phyloP scores from a whole-genome alignment of 2,113 vertebrate species.

The Grammomys surdaster region DNA sequence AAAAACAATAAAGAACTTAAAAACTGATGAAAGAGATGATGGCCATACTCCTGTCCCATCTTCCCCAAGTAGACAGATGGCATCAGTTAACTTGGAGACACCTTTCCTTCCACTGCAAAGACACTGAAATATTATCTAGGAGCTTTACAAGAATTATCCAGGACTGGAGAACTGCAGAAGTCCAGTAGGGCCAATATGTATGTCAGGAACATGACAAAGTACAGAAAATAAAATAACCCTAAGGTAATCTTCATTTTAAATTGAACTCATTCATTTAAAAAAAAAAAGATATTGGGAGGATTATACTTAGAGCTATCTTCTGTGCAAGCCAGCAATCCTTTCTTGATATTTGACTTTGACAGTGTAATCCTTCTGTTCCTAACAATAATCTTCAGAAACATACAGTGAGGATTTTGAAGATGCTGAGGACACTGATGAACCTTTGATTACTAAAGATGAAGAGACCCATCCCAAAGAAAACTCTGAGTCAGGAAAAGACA shows the following conservation, averaged over 20 bases:
- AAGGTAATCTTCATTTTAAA: neutral
- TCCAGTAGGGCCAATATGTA: neutral
- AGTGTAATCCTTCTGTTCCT: constrained; percentile 6
- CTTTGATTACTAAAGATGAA: constrained; percentile 71
- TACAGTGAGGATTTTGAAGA: constrained; percentile 97
- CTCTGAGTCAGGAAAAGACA: constrained; percentile 52
- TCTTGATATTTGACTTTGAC: constrained; percentile 21
- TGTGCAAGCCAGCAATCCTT: constrained; percentile 29
- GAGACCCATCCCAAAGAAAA: constrained; percentile 75
- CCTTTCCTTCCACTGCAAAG: constrained; percentile 6
- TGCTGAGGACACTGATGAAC: constrained; percentile 81
- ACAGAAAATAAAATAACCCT: neutral
- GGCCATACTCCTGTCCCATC: neutral
- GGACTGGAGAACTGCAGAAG: neutral
- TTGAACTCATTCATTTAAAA: neutral
- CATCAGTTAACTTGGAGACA: neutral
- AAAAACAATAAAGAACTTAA: constrained; percentile 25
- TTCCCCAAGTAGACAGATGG: neutral
- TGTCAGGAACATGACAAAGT: constrained; percentile 16
- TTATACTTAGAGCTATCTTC: neutral
- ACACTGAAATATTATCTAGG: neutral
- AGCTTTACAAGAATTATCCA: neutral
- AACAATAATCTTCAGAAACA: constrained; percentile 82
- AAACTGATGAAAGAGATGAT: constrained; percentile 1
- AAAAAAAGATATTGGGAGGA: neutral